phyloP scores from a whole-genome alignment of 1,140 invertebrate genomes.

The Heliothis subflexa region DNA sequence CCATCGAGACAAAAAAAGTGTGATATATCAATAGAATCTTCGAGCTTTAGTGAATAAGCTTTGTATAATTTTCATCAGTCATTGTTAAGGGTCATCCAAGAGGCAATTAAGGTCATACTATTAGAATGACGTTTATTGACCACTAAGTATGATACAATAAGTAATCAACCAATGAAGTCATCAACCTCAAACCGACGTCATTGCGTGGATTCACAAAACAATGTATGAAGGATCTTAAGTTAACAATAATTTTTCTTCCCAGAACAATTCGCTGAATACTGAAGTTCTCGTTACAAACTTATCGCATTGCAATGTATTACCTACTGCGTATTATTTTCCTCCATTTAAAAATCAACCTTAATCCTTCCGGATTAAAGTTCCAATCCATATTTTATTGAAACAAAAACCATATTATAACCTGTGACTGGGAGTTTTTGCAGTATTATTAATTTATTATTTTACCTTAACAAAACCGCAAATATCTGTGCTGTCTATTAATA shows the following conservation, averaged over 20 bases:
- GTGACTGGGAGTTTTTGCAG: conserved; percentile 1
- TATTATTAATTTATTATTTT: conserved; percentile 22
- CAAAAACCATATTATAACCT: conserved; percentile 9
- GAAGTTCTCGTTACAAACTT: too few species aligned
- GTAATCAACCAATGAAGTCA: background rate
- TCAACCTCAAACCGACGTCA: conserved; percentile 1
- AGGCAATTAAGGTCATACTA: background rate
- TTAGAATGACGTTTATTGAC: background rate
- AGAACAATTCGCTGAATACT: too few species aligned
- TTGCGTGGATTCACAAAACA: background rate
- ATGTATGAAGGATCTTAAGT: background rate
- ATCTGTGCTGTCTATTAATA: background rate
- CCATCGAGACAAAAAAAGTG: conserved; percentile 19
- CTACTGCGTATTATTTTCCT: background rate
- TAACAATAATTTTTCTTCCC: too few species aligned
- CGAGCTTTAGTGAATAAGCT: background rate
- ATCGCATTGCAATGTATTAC: background rate
- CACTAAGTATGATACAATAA: conserved; percentile 1
- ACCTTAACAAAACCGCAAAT: conserved; percentile 8
- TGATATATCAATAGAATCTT: background rate
- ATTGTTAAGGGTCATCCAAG: background rate
- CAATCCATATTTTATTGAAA: background rate
- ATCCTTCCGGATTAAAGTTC: conserved; percentile 7
- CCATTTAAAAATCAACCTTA: background rate
- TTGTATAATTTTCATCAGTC: too few species aligned